These are phyloP conservation scores for Drosophila antonietae DNA, from an alignment of 2,888 invertebrate genomes.

Conservation along the genomic window DNA sequence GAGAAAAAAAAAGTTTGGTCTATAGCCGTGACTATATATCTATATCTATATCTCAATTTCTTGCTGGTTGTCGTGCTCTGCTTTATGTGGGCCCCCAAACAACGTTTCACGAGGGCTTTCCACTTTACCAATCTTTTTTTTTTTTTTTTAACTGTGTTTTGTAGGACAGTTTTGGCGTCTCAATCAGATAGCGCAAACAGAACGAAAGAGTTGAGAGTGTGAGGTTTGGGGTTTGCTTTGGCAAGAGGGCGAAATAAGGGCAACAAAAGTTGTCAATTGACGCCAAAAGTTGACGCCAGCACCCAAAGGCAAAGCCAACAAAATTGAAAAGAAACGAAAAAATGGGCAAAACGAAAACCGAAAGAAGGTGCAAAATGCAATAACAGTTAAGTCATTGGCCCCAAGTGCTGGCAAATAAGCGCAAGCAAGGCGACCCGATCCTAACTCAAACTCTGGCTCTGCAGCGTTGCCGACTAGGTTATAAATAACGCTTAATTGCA, in stretches of 20 bases:
- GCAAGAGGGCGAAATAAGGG: constrained; percentile 12
- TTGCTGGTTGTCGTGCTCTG: constrained; percentile 55
- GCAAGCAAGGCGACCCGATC: constrained; percentile 15
- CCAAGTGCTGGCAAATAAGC: constrained; percentile 55
- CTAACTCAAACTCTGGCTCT: constrained; percentile 26
- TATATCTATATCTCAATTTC: constrained; percentile 56
- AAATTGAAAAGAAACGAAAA: constrained; percentile 30
- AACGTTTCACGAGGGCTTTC: constrained; percentile 26
- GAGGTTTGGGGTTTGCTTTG: too few relatives aligned
- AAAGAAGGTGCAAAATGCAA: constrained; percentile 76
- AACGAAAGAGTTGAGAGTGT: constrained; percentile 1
- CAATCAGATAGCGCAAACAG: constrained; percentile 70
- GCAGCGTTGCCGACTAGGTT: constrained; percentile 52
- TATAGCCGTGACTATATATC: constrained; percentile 46
- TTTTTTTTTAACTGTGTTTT: constrained; percentile 17
- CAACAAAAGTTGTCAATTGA: constrained; percentile 79
- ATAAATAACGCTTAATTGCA: constrained; percentile 83
- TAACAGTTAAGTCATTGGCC: constrained; percentile 76
- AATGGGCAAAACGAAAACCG: background rate
- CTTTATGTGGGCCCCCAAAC: constrained; percentile 52
- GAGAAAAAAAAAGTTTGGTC: constrained; percentile 3
- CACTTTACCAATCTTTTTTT: background rate
- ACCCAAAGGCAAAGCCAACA: constrained; percentile 44
- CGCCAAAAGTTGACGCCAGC: constrained; percentile 76
- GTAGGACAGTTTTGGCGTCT: constrained; percentile 66